Conservation (phyloP, 2,797 vertebrate species). For the Phrynocephalus vlangalii region DNA sequence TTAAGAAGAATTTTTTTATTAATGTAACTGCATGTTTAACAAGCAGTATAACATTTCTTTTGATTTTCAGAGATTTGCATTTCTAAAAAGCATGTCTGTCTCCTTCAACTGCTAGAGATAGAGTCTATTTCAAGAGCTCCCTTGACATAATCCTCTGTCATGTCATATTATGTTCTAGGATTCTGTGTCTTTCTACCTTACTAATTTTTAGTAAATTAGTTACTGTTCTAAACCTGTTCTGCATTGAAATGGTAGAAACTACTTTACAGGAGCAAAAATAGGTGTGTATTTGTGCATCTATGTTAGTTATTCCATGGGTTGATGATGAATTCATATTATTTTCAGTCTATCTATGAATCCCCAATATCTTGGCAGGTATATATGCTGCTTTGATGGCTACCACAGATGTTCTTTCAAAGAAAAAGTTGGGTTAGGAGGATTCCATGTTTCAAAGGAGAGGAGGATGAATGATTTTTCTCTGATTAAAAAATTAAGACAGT, state of each 20-base stretch:
- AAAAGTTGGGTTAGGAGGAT: background rate
- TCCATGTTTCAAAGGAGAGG: constrained; percentile 18
- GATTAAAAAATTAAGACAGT: background rate
- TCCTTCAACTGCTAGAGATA: background rate
- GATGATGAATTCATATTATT: background rate
- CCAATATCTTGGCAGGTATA: background rate
- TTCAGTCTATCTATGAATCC: constrained; percentile 17
- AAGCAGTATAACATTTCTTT: background rate
- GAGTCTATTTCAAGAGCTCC: constrained; percentile 22
- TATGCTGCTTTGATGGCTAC: background rate
- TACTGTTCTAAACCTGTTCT: constrained; percentile 1
- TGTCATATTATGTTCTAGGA: constrained; percentile 12
- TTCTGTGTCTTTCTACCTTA: background rate
- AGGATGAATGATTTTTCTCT: background rate
- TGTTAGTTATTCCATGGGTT: background rate
- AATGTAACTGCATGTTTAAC: constrained; percentile 23
- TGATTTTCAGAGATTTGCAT: constrained; percentile 18
- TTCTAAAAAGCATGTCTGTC: background rate
- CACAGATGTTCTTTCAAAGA: background rate
- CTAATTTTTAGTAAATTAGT: constrained; percentile 4
- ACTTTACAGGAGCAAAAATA: background rate
- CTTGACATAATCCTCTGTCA: background rate
- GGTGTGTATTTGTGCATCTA: constrained; percentile 1
- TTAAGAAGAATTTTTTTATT: constrained; percentile 35
- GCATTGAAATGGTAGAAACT: background rate